Conservation (phyloP, 2,113 vertebrate species). For the Psephotus haematonotus region DNA sequence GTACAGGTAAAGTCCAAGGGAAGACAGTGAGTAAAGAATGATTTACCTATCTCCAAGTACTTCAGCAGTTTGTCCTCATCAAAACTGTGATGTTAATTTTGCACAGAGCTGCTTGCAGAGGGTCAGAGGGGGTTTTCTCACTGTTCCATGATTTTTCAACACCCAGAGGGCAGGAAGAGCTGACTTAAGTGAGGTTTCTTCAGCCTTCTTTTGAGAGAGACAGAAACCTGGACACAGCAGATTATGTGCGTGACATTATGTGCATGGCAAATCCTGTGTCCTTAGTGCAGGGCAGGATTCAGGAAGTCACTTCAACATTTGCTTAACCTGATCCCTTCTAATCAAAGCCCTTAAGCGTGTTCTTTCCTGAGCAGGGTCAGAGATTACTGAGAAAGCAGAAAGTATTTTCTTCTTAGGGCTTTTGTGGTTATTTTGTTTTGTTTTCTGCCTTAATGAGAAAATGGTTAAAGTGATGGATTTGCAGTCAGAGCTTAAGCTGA, state of each 20-base stretch:
- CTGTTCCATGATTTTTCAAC: accelerated
- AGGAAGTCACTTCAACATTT: not conserved
- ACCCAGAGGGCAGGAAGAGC: not conserved
- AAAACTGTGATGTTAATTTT: too few species aligned
- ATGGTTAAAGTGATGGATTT: not conserved
- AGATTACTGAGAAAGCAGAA: not conserved
- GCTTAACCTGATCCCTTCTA: not conserved
- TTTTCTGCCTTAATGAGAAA: not conserved
- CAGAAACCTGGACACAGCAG: accelerated
- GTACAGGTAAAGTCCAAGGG: constrained; percentile 79
- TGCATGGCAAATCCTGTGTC: not conserved
- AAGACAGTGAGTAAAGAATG: accelerated
- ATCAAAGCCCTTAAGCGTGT: accelerated
- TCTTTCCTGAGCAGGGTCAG: not conserved
- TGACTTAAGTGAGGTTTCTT: not conserved
- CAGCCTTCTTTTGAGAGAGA: not conserved
- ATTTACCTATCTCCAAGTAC: accelerated
- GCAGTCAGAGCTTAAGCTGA: not conserved
- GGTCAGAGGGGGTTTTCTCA: accelerated
- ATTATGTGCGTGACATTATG: accelerated
- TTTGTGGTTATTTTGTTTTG: not conserved
- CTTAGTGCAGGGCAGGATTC: not conserved
- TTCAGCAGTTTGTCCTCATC: not conserved
- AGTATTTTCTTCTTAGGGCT: not conserved
- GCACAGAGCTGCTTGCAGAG: not conserved